phyloP scores from a whole-genome alignment of 2,113 vertebrate species.

The Lethenteron reissneri region DNA sequence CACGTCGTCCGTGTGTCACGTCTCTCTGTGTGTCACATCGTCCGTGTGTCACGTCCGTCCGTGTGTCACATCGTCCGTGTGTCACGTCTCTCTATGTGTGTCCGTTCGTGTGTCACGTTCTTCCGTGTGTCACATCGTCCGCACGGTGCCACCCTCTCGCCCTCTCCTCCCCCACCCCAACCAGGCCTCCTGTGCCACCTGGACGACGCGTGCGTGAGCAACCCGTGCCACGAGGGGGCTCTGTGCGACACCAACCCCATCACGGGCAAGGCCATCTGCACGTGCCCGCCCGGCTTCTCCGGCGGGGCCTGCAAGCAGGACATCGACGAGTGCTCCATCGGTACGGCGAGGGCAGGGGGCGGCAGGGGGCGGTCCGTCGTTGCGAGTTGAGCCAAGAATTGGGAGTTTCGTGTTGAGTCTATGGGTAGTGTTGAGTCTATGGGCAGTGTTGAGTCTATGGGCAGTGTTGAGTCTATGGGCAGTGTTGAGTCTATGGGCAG shows the following conservation, averaged over 20 bases:
- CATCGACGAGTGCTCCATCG: constrained; percentile 89
- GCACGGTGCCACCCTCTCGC: no score
- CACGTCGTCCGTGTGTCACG: background rate
- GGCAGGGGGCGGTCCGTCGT: no score
- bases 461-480: no score
- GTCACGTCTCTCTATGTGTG: no score
- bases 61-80: background rate
- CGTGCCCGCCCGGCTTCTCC: constrained; percentile 84
- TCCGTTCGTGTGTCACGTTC: no score
- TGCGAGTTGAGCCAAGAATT: no score
- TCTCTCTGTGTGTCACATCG: no score
- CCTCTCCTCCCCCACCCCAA: background rate
- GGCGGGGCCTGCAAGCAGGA: constrained; percentile 96
- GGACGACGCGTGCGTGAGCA: constrained; percentile 89
- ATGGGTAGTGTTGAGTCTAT: no score
- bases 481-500: no score
- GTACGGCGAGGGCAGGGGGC: constrained; percentile 25
- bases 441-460: no score
- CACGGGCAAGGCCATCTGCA: constrained; percentile 86
- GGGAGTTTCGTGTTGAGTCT: no score
- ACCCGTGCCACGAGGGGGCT: constrained; percentile 82
- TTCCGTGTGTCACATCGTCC: background rate
- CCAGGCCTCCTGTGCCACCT: constrained; percentile 82
- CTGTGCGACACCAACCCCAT: constrained; percentile 92
- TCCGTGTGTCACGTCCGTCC: no score